Evolutionary conservation across 2,113 vertebrate genomes (phyloP), one percentile per base, ranked within the genome.

Genomic region (Recurvirostra avosetta): DNA sequence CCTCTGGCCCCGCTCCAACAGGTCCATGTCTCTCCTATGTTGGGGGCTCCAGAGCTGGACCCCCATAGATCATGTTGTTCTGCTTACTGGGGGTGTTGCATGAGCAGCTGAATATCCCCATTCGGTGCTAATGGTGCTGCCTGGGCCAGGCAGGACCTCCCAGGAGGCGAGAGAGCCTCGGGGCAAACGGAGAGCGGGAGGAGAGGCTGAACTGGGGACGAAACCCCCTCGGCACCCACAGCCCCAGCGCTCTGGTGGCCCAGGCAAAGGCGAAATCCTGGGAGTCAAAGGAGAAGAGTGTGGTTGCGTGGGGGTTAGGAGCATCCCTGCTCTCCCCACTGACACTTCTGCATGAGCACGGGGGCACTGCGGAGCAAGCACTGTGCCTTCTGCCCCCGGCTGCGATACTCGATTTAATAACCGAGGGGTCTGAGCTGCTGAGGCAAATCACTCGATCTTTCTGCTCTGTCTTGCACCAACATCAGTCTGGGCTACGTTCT

Each of bases 161-260:
- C 50, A 5, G 23, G 1, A 13, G 58, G 50, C 1, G 9, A 26
- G 50, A 22, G 36, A 30, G 36, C 21, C 41, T 38, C 1, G 0
- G 38, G 22, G 40, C 40, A 8, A 10, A 5, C 0, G 47, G 34
- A 27, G 73, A n/a, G 49, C 8, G 4, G 55, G 47, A 34, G 1
- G 9, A 43, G 55, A 36, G 56, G 38, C 25, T 49, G 40, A 38
- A 41, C 1, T 1, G n/a, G 40, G 34, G 36, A 6, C 2, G 27
- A 32, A 18, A 3, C 30, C 20, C 38, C 63, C 9, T 8, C 30
- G 6, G 40, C 34, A 13, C 29, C 15, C 0, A 1, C 29, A 4
- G 5, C 30, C 34, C 41, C 43, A 6, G 53, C 3, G 0, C 78
- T 2, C 21, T 4, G 11, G 4, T 43, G 43, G 49, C 63, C 49